These are phyloP conservation scores for Mythimna vitellina DNA, from an alignment of 2,888 invertebrate species.

Conservation along the genomic window DNA sequence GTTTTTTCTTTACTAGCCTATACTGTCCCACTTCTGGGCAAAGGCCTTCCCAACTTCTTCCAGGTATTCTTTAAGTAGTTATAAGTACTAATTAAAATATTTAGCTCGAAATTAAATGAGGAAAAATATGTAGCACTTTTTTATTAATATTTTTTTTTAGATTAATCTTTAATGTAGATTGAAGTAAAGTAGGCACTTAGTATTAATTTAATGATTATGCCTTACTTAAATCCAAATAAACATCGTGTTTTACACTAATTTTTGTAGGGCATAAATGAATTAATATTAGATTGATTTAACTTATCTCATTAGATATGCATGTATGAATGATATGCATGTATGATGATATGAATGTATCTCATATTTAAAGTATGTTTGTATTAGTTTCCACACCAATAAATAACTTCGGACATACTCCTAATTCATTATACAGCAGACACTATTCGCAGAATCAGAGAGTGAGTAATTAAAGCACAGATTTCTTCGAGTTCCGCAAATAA, in stretches of 20 bases:
- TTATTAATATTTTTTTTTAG: not conserved
- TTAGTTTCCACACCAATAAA: not conserved
- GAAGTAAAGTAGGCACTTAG: too few species aligned
- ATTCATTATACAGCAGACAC: not conserved
- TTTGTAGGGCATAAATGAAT: not conserved
- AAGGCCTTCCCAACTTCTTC: too few species aligned
- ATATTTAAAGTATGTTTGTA: not conserved
- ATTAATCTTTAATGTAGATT: too few species aligned
- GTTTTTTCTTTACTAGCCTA: too few species aligned
- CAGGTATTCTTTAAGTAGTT: too few species aligned
- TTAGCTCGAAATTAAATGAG: not conserved
- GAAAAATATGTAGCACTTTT: not conserved
- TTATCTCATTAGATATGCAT: too few species aligned
- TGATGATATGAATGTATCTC: too few species aligned
- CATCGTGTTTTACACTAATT: not conserved
- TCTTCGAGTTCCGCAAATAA: slow-evolving; percentile 21
- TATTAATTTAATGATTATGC: too few species aligned
- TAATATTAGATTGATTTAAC: not conserved
- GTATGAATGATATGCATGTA: too few species aligned
- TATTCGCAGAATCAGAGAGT: slow-evolving; percentile 22
- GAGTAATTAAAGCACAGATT: slow-evolving; percentile 10
- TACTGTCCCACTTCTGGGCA: too few species aligned
- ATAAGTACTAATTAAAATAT: too few species aligned
- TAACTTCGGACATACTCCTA: not conserved
- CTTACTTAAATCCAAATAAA: not conserved